Percentiles rank a stretch among this genome's conserved stretches.
phyloP scores from a whole-genome alignment of 2,797 vertebrate genomes.

The Poliocrania exsul region DNA sequence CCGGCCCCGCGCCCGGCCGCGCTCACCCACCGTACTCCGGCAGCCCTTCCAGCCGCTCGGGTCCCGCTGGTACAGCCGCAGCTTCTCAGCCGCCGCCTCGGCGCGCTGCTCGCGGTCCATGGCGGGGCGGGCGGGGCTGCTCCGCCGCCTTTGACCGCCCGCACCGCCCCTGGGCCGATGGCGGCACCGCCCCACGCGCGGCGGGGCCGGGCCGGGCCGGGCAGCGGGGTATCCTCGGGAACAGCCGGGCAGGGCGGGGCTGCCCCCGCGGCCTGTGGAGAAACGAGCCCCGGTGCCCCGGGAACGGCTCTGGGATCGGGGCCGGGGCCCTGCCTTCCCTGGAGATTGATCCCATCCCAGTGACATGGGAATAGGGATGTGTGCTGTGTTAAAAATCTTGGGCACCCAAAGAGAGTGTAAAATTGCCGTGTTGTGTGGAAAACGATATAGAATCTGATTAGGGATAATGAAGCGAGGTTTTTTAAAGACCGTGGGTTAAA shows the following conservation, averaged over 20 bases:
- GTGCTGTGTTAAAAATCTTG: too few relatives aligned
- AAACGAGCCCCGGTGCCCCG: too few relatives aligned
- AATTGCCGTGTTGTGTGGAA: background rate
- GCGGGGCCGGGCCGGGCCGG: background rate
- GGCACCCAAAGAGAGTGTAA: background rate
- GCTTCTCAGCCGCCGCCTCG: slow-evolving; percentile 75
- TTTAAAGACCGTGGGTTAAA: background rate
- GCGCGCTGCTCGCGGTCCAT: slow-evolving; percentile 78
- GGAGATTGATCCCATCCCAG: fast-evolving
- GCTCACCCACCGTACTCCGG: slow-evolving; percentile 79
- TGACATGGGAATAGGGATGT: fast-evolving
- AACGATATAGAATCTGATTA: fast-evolving
- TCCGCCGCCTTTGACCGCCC: background rate
- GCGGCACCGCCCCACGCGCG: background rate
- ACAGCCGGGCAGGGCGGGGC: background rate
- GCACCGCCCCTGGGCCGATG: background rate
- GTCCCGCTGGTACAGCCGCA: slow-evolving; percentile 83
- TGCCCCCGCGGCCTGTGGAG: background rate
- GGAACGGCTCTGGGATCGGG: fast-evolving
- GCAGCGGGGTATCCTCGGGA: fast-evolving
- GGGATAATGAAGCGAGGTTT: background rate
- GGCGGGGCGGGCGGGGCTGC: background rate
- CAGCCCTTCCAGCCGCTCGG: slow-evolving; percentile 85
- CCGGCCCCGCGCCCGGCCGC: background rate
- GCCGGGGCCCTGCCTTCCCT: background rate